phyloP scores from a whole-genome alignment of 2,797 vertebrate genomes.

The Pipistrellus nathusii region DNA sequence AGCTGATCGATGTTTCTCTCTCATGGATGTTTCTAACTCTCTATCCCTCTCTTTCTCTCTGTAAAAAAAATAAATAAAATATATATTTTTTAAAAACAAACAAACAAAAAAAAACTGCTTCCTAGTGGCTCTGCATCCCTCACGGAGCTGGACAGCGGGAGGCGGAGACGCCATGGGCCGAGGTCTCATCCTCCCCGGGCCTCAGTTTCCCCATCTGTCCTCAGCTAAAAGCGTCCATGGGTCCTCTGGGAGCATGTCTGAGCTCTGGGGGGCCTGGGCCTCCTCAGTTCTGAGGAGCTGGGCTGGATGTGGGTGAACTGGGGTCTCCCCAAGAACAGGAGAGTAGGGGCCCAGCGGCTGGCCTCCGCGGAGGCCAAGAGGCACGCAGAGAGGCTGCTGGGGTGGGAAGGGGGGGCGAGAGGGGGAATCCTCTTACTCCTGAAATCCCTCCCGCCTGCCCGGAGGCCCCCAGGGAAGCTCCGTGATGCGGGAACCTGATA shows the following conservation, averaged over 20 bases:
- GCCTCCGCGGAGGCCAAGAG: neutral
- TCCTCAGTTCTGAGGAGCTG: neutral
- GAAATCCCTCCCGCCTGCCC: constrained; percentile 75
- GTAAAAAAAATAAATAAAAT: too few species aligned
- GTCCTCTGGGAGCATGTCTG: neutral
- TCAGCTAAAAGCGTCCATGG: neutral
- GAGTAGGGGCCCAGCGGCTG: neutral
- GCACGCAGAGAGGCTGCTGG: neutral
- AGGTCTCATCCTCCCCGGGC: neutral
- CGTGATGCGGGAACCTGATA: constrained; percentile 89
- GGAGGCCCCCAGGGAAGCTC: constrained; percentile 67
- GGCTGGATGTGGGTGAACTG: neutral
- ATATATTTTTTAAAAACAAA: too few species aligned
- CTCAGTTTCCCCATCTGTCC: neutral
- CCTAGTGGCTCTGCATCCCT: neutral
- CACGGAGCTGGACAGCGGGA: neutral
- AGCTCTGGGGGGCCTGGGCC: neutral
- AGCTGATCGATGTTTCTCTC: too few species aligned
- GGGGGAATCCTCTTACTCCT: constrained; percentile 69
- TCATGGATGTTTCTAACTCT: too few species aligned
- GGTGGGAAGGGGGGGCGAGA: neutral
- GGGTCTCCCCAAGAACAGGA: neutral
- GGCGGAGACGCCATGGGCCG: too few species aligned
- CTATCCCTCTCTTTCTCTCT: too few species aligned
- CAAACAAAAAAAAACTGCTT: neutral